Conservation (phyloP, 2,113 vertebrate genomes). For the Rhinopithecus roxellana region DNA sequence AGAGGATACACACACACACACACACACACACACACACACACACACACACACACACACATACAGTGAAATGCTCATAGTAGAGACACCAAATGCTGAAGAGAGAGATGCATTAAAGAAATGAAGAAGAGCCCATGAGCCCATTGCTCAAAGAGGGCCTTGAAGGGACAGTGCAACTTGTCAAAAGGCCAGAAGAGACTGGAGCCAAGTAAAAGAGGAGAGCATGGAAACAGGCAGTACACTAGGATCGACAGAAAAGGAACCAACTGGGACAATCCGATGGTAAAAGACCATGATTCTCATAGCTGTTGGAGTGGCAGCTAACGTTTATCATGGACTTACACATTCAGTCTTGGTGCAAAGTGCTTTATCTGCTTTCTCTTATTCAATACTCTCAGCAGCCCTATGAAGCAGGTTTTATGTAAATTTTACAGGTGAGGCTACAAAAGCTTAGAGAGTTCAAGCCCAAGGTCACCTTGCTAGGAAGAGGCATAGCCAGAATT, state of each 20-base stretch:
- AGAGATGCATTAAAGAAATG: background rate
- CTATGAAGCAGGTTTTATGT: background rate
- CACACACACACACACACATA: too few species aligned
- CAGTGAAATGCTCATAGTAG: background rate
- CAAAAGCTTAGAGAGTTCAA: background rate
- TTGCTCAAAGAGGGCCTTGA: background rate
- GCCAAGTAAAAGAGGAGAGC: background rate
- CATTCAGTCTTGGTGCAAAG: background rate
- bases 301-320: background rate
- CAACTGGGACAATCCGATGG: background rate
- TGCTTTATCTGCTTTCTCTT: background rate
- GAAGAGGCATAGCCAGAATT: background rate
- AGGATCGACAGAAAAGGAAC: background rate
- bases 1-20: background rate
- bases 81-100: background rate
- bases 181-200: background rate
- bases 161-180: background rate
- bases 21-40: too few species aligned
- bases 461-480: background rate
- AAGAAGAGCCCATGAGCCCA: background rate
- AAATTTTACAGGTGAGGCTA: background rate
- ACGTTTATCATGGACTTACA: background rate
- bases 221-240: background rate
- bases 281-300: background rate
- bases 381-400: background rate